A percentile compares a stretch with the other conserved stretches of the same genome.
phyloP scores from a whole-genome alignment of 2,888 invertebrate genomes.

The Acleris cristana region DNA sequence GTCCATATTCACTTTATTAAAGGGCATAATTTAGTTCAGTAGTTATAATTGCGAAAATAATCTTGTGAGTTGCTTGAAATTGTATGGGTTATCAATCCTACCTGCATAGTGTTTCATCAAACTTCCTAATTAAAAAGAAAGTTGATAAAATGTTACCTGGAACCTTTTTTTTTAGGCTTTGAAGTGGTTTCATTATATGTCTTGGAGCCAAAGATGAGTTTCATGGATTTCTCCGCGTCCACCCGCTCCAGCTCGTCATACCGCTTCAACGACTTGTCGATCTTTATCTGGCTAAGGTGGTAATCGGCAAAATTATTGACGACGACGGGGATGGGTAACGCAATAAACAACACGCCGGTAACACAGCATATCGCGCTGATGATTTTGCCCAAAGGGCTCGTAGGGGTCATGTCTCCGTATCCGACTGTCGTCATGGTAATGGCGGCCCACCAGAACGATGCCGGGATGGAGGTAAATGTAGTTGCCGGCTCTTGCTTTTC shows the following conservation, averaged over 20 bases:
- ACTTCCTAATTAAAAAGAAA: no score
- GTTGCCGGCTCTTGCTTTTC: conserved; percentile 98
- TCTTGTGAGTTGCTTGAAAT: no score
- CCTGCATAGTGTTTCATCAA: no score
- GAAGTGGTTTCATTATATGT: no score
- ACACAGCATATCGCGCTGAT: conserved; percentile 99
- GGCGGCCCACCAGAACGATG: conserved; percentile 99
- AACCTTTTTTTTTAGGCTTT: no score
- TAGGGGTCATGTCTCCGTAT: conserved; percentile 99
- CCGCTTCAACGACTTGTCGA: conserved; percentile 98
- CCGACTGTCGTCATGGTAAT: conserved; percentile 99
- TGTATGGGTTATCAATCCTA: no score
- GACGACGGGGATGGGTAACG: conserved; percentile 99
- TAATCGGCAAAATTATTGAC: conserved; percentile 99
- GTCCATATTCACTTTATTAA: no score
- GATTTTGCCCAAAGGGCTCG: conserved; percentile 98
- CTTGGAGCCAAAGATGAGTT: no score
- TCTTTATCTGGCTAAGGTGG: conserved; percentile 99
- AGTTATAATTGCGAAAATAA: no score
- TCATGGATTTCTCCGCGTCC: no score
- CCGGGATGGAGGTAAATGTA: conserved; percentile 99
- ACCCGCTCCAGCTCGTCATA: conserved; percentile 95
- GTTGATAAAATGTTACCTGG: no score
- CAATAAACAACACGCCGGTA: conserved; percentile 99
- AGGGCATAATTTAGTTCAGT: no score